Evolutionary conservation across 2,113 vertebrate species (phyloP).

Genomic region (Petroica traversi): DNA sequence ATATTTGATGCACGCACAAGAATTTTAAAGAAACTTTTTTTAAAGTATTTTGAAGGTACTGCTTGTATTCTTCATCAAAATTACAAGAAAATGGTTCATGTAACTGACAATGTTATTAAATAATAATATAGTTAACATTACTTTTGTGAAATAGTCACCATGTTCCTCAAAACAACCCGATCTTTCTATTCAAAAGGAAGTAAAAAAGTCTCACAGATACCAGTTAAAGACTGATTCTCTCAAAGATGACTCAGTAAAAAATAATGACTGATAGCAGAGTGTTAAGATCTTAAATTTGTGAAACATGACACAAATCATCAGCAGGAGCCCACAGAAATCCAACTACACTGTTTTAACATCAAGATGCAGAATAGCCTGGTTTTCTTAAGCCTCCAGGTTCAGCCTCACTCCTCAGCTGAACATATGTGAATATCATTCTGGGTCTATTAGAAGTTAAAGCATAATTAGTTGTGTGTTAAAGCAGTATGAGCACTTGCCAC

Average conservation of each 20-base stretch:
- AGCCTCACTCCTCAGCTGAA: neutral
- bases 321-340: neutral
- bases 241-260: neutral
- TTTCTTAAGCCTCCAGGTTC: neutral
- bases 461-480: neutral
- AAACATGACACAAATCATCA: neutral
- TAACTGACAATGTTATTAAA: slow-evolving; percentile 44
- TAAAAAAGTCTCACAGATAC: neutral
- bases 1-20: slow-evolving; percentile 1
- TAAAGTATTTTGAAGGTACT: slow-evolving; percentile 35
- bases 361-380: neutral
- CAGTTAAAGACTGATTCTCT: neutral
- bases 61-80: slow-evolving; percentile 47
- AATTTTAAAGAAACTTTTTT: neutral
- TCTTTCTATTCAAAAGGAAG: neutral
- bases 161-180: neutral
- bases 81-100: slow-evolving; percentile 44
- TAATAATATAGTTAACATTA: neutral
- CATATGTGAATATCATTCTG: neutral
- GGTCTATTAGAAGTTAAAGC: neutral
- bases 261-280: neutral
- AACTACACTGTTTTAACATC: neutral
- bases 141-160: neutral
- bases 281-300: neutral
- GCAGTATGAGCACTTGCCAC: neutral